Conservation (phyloP, 2,797 vertebrate genomes). For the Amazona ochrocephala region DNA sequence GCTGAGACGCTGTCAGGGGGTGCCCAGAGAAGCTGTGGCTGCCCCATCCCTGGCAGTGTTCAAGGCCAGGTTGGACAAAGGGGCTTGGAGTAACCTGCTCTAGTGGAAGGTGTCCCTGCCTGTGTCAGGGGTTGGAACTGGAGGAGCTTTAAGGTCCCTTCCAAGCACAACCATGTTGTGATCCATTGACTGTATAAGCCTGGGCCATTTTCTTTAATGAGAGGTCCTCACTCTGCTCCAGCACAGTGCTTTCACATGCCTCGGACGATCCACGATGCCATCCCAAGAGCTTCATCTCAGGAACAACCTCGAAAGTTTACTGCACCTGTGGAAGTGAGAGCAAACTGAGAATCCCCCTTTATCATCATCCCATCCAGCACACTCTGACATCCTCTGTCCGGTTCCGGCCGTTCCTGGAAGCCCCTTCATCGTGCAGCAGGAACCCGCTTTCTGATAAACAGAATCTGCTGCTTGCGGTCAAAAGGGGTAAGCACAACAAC, state of each 20-base stretch:
- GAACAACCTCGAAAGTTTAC: background rate
- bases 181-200: background rate
- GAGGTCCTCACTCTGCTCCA: background rate
- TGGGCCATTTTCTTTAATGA: fast-evolving
- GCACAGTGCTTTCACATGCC: fast-evolving
- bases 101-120: background rate
- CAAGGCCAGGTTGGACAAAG: too few relatives aligned
- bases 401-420: background rate
- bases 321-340: background rate
- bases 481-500: background rate
- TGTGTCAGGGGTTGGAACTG: fast-evolving
- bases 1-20: too few relatives aligned
- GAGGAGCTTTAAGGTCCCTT: background rate
- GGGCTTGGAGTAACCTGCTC: background rate
- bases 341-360: background rate
- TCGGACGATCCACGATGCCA: fast-evolving
- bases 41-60: too few relatives aligned
- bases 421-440: background rate
- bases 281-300: background rate
- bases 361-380: background rate
- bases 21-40: too few relatives aligned
- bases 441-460: background rate
- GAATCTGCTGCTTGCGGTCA: background rate
- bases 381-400: background rate
- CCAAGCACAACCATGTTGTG: background rate